Evolutionary conservation across 2,888 invertebrate genomes (phyloP).

Genomic region (Drosophila silvestris): DNA sequence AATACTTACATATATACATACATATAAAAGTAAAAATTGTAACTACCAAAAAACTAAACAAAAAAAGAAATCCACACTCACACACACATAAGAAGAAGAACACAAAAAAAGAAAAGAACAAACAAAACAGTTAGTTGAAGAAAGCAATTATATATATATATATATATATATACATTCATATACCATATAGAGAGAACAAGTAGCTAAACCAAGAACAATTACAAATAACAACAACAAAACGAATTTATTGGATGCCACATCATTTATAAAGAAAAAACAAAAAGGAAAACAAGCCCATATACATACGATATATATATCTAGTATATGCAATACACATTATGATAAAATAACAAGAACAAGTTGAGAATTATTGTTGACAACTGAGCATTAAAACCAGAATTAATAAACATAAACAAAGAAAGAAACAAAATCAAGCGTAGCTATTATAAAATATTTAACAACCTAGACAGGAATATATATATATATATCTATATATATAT

Average conservation of each 20-base stretch:
- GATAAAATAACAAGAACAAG: constrained; percentile 47
- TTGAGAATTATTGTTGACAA: constrained; percentile 78
- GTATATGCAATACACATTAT: constrained; percentile 48
- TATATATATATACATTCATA: constrained; percentile 33
- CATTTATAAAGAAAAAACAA: constrained; percentile 79
- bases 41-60: constrained; percentile 27
- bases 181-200: constrained; percentile 58
- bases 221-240: constrained; percentile 84
- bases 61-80: constrained; percentile 25
- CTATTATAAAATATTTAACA: constrained; percentile 65
- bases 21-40: constrained; percentile 33
- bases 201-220: constrained; percentile 80
- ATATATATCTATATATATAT: constrained; percentile 31
- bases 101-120: not conserved
- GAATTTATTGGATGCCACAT: constrained; percentile 86
- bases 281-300: constrained; percentile 57
- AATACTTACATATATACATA: constrained; percentile 12
- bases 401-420: constrained; percentile 57
- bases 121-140: constrained; percentile 40
- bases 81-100: constrained; percentile 21
- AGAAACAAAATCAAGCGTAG: constrained; percentile 47
- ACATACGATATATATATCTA: constrained; percentile 47
- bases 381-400: constrained; percentile 71
- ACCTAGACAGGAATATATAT: constrained; percentile 57
- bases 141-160: constrained; percentile 42